Evolutionary conservation across 2,888 invertebrate species (phyloP).

Genomic region (Caenorhabditis sinica): DNA sequence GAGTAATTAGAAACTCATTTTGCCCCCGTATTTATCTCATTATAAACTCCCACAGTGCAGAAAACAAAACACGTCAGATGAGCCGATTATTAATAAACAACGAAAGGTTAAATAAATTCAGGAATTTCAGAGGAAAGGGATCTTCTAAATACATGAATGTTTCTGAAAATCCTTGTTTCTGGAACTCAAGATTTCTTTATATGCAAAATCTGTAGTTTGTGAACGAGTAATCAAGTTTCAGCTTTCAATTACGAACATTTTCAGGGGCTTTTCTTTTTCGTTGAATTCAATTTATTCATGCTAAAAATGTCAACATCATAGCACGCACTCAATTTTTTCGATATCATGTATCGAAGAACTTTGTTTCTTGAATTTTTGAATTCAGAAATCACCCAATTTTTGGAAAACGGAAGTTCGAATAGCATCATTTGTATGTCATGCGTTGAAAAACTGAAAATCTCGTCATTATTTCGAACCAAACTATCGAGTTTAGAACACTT

Average conservation of each 20-base stretch:
- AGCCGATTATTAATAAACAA: conserved; percentile 3
- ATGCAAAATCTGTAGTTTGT: conserved; percentile 15
- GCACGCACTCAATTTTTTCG: neutral
- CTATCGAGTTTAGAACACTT: neutral
- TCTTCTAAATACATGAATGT: neutral
- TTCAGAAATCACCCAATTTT: conserved; percentile 2
- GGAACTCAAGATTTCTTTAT: neutral
- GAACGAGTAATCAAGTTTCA: neutral
- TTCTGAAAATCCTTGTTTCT: neutral
- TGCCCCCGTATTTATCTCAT: conserved; percentile 4
- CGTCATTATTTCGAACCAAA: neutral
- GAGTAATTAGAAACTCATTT: conserved; percentile 12
- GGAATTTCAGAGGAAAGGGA: neutral
- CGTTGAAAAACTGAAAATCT: neutral
- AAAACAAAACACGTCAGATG: conserved; percentile 31
- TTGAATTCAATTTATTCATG: neutral
- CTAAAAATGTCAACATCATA: conserved; percentile 17
- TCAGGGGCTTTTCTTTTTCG: neutral
- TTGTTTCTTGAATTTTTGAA: neutral
- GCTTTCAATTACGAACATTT: neutral
- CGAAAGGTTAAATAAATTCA: neutral
- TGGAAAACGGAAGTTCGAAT: conserved; percentile 2
- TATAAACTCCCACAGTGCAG: conserved; percentile 22
- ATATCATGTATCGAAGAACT: conserved; percentile 13
- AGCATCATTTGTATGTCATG: conserved; percentile 4